These are phyloP conservation scores for Vulpes ferrilata DNA, from an alignment of 2,113 vertebrate species.

Conservation along the genomic window DNA sequence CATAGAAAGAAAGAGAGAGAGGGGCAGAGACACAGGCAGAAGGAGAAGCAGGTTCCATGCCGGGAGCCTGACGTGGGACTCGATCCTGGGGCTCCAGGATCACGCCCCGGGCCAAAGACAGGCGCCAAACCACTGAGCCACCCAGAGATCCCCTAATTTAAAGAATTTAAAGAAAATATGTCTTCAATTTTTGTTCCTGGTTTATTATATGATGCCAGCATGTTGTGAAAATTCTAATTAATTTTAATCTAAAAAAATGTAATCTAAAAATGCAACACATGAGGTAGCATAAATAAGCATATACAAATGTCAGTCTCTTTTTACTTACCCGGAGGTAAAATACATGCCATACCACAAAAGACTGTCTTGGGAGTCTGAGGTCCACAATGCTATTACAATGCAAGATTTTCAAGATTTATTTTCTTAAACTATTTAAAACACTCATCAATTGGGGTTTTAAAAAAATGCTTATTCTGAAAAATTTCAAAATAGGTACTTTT, in stretches of 20 bases:
- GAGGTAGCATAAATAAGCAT: not conserved
- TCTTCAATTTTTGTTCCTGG: not conserved
- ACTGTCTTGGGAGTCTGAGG: not conserved
- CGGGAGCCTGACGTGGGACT: too few species aligned
- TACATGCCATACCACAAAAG: not conserved
- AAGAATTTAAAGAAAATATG: constrained; percentile 30
- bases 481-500: not conserved
- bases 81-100: too few species aligned
- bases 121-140: too few species aligned
- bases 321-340: not conserved
- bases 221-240: not conserved
- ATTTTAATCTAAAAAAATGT: not conserved
- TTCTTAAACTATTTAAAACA: constrained; percentile 2
- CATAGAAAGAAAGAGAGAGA: too few species aligned
- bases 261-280: not conserved
- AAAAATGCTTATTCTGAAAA: not conserved
- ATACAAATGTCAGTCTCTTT: not conserved
- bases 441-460: not conserved
- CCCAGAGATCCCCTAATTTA: not conserved
- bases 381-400: not conserved
- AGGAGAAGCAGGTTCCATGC: too few species aligned
- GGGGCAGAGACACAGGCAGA: too few species aligned
- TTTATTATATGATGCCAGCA: not conserved
- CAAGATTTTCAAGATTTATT: not conserved
- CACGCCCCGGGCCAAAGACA: too few species aligned